Percentiles rank a stretch among this genome's conserved stretches.
Evolutionary conservation across 2,797 vertebrate species (phyloP).

Genomic region (Decapterus maruadsi): DNA sequence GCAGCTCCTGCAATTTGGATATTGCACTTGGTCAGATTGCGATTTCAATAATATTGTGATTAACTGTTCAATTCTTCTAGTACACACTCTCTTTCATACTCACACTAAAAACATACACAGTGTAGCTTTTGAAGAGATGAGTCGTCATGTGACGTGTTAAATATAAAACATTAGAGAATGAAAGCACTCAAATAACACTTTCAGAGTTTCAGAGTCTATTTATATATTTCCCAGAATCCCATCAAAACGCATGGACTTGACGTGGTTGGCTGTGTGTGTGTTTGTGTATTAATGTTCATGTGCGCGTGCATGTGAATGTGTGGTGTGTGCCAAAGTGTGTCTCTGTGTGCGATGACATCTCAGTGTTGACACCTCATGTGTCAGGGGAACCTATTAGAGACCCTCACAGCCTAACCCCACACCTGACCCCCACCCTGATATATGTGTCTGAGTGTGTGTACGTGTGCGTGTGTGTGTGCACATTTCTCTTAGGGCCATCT

Average conservation of each 20-base stretch:
- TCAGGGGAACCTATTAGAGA: conserved; percentile 91
- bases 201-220: conserved; percentile 1
- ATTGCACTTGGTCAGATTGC: too few species aligned
- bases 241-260: conserved; percentile 3
- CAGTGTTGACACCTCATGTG: conserved; percentile 84
- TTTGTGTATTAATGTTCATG: conserved; percentile 38
- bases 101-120: conserved; percentile 2
- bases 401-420: conserved; percentile 83
- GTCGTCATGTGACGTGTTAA: background rate
- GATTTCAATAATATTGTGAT: too few species aligned
- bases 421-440: conserved; percentile 77
- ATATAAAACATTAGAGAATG: background rate
- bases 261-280: conserved; percentile 14
- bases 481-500: conserved; percentile 9
- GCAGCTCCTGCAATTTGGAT: too few species aligned
- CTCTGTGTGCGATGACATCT: conserved; percentile 80
- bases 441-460: conserved; percentile 22
- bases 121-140: background rate
- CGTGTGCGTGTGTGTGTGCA: conserved; percentile 3
- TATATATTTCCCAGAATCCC: background rate
- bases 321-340: conserved; percentile 9
- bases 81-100: conserved; percentile 1
- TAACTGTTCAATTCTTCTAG: conserved; percentile 1
- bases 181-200: conserved; percentile 8
- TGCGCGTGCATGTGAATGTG: conserved; percentile 20